phyloP scores from a whole-genome alignment of 2,797 vertebrate genomes.

The Accipiter minullus region DNA sequence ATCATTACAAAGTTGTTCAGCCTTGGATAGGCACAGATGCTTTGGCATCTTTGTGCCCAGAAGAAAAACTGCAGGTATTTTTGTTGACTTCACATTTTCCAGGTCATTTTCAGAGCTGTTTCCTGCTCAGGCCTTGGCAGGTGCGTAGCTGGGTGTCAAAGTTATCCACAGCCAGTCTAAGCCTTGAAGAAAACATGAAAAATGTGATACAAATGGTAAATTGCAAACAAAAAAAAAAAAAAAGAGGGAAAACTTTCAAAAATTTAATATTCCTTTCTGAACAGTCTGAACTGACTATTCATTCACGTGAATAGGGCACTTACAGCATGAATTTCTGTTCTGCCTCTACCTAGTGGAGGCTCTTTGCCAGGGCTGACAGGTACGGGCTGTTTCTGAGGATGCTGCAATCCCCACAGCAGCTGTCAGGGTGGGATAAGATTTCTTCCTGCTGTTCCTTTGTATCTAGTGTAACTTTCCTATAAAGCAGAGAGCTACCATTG shows the following conservation, averaged over 20 bases:
- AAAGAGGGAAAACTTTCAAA: not conserved
- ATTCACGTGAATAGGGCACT: not conserved
- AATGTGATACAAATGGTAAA: not conserved
- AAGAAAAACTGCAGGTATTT: not conserved
- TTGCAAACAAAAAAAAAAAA: not conserved
- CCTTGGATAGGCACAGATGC: not conserved
- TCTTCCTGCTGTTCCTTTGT: not conserved
- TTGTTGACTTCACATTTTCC: not conserved
- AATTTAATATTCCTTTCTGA: not conserved
- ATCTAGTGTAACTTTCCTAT: not conserved
- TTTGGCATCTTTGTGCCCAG: not conserved
- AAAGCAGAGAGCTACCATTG: not conserved
- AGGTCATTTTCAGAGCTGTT: not conserved
- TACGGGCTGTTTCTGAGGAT: not conserved
- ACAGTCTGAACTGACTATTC: not conserved
- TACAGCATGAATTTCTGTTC: not conserved
- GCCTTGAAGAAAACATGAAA: not conserved
- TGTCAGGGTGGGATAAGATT: not conserved
- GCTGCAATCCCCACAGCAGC: not conserved
- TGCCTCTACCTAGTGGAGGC: not conserved
- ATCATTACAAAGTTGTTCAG: not conserved
- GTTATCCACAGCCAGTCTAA: not conserved
- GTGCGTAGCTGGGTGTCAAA: not conserved
- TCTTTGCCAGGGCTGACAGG: not conserved
- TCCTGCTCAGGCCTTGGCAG: not conserved